Evolutionary conservation across 2,797 vertebrate genomes (phyloP).

Genomic region (Enteromius treurensis): DNA sequence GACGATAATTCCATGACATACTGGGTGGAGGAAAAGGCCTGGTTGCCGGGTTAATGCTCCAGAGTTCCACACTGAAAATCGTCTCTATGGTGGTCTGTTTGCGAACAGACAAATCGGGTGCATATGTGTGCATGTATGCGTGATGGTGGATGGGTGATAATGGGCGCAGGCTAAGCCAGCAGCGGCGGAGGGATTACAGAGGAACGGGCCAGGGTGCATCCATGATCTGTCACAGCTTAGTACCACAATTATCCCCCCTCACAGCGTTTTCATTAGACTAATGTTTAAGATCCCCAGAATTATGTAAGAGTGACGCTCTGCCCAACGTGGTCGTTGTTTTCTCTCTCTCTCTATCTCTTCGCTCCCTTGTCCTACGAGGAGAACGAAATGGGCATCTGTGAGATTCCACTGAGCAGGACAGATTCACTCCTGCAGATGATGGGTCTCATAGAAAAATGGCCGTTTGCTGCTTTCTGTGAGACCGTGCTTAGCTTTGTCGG

Average conservation of each 20-base stretch:
- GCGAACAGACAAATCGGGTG: neutral
- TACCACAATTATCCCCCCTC: constrained; percentile 80
- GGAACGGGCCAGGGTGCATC: constrained; percentile 77
- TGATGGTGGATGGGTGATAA: constrained; percentile 57
- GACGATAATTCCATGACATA: constrained; percentile 65
- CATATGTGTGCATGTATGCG: neutral
- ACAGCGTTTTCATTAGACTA: constrained; percentile 81
- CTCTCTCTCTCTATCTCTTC: constrained; percentile 49
- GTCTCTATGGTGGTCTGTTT: constrained; percentile 41
- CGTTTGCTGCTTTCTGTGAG: neutral
- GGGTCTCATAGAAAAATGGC: neutral
- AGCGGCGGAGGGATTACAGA: constrained; percentile 78
- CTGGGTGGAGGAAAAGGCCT: constrained; percentile 63
- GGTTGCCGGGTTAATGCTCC: constrained; percentile 58
- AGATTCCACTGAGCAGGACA: constrained; percentile 29
- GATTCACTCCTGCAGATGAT: constrained; percentile 40
- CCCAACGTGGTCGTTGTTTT: constrained; percentile 66
- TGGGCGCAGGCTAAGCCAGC: constrained; percentile 67
- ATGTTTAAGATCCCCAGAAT: constrained; percentile 83
- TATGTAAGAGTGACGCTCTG: constrained; percentile 83
- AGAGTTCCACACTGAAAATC: constrained; percentile 58
- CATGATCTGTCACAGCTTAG: constrained; percentile 84
- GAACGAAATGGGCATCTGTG: constrained; percentile 75
- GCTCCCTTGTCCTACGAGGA: constrained; percentile 32
- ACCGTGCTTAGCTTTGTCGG: constrained; percentile 21